A percentile compares a stretch with the other conserved stretches of the same genome.
Evolutionary conservation across 2,113 vertebrate genomes (phyloP).

Genomic region (Phrynosoma platyrhinos): DNA sequence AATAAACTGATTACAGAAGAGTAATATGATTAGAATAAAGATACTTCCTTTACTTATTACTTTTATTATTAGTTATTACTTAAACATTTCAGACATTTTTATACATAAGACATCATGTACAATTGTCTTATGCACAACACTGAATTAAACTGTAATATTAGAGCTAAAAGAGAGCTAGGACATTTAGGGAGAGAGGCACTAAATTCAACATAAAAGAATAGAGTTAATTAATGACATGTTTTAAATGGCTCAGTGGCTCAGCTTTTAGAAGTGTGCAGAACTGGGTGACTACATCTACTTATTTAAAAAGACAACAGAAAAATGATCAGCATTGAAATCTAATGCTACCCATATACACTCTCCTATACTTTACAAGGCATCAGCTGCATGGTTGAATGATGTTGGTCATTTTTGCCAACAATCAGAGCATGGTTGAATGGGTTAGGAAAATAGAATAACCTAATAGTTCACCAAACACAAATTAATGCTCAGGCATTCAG

Average conservation of each 20-base stretch:
- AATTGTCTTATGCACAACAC: background rate
- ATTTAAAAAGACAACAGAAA: background rate
- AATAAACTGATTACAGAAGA: background rate
- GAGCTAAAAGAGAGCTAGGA: background rate
- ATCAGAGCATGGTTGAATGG: too few relatives aligned
- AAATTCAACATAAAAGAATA: background rate
- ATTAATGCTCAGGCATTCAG: background rate
- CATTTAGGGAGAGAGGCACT: background rate
- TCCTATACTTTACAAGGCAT: too few relatives aligned
- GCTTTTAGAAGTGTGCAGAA: background rate
- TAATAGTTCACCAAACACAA: background rate
- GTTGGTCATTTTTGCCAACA: too few relatives aligned
- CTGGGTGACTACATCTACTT: background rate
- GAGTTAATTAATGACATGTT: background rate
- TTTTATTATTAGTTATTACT: too few relatives aligned
- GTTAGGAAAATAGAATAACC: background rate
- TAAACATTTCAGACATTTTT: background rate
- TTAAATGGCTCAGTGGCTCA: background rate
- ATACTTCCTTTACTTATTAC: background rate
- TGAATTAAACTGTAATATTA: accelerated
- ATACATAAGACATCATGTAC: background rate
- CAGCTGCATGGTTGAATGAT: too few relatives aligned
- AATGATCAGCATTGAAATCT: background rate
- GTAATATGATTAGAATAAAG: background rate
- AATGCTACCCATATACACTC: background rate